Conservation (phyloP, 2,888 invertebrate species). For the Amiota minor region DNA sequence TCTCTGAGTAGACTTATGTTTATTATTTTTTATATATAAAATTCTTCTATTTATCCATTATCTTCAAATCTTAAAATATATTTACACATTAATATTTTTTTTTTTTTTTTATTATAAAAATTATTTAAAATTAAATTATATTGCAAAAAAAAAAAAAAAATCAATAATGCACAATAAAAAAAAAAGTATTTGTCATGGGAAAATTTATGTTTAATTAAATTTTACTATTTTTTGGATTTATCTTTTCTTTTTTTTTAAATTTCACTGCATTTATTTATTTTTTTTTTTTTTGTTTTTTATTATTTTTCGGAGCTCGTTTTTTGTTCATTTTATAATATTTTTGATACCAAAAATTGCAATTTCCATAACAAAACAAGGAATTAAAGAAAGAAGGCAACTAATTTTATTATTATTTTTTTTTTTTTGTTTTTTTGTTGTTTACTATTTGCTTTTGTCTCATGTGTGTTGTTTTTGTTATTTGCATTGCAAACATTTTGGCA, state of each 20-base stretch:
- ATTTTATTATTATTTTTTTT: too few relatives aligned
- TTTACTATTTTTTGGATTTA: constrained; percentile 51
- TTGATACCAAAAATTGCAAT: neutral
- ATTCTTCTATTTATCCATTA: too few relatives aligned
- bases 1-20: neutral
- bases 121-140: neutral
- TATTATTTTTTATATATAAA: neutral
- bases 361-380: neutral
- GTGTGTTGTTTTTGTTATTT: too few relatives aligned
- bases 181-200: constrained; percentile 38
- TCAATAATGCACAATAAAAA: constrained; percentile 53
- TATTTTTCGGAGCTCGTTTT: constrained; percentile 41
- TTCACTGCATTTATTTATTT: constrained; percentile 32
- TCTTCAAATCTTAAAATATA: neutral
- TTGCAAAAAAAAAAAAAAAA: constrained; percentile 48
- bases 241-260: constrained; percentile 46
- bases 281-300: constrained; percentile 44
- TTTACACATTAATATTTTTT: constrained; percentile 44
- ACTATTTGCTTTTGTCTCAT: neutral
- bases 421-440: neutral
- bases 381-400: neutral
- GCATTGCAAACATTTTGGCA: neutral
- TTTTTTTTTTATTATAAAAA: constrained; percentile 4
- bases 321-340: neutral
- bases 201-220: constrained; percentile 40